A percentile compares a stretch with the other conserved stretches of the same genome.
Evolutionary conservation across 2,888 invertebrate species (phyloP).

Genomic region (Bruchidius siliquastri): DNA sequence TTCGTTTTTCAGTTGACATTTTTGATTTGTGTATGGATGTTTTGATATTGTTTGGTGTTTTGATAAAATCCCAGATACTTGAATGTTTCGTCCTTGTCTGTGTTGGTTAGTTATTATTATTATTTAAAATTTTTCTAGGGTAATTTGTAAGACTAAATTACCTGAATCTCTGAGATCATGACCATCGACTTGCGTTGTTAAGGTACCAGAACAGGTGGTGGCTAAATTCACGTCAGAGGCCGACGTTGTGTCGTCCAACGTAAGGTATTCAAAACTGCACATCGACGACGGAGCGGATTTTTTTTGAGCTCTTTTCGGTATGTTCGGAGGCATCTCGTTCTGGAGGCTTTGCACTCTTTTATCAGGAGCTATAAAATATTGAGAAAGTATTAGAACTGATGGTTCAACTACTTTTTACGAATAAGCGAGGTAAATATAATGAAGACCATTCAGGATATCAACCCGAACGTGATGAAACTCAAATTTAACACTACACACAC

Average conservation of each 20-base stretch:
- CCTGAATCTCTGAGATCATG: conserved; percentile 53
- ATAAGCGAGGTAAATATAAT: too few relatives aligned
- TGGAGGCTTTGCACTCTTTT: conserved; percentile 48
- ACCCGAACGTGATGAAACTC: too few relatives aligned
- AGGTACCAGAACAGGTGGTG: conserved; percentile 27
- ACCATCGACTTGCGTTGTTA: conserved; percentile 30
- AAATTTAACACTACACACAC: too few relatives aligned
- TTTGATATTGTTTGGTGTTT: too few relatives aligned
- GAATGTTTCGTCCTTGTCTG: too few relatives aligned
- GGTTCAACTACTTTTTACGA: neutral
- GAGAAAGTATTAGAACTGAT: conserved; percentile 8
- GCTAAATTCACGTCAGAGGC: conserved; percentile 35
- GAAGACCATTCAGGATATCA: too few relatives aligned
- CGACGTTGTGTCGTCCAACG: conserved; percentile 43
- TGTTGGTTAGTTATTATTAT: too few relatives aligned
- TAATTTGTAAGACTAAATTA: too few relatives aligned
- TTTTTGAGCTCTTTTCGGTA: conserved; percentile 46
- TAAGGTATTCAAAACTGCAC: conserved; percentile 49
- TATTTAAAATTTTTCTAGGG: too few relatives aligned
- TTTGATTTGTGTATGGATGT: too few relatives aligned
- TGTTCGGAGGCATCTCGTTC: conserved; percentile 45
- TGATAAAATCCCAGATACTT: too few relatives aligned
- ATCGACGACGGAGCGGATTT: conserved; percentile 49
- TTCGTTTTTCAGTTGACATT: too few relatives aligned
- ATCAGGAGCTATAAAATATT: conserved; percentile 55